Base-by-base conservation (phyloP, 2,797 vertebrate genomes). In the Rallus crepitans region DNA sequence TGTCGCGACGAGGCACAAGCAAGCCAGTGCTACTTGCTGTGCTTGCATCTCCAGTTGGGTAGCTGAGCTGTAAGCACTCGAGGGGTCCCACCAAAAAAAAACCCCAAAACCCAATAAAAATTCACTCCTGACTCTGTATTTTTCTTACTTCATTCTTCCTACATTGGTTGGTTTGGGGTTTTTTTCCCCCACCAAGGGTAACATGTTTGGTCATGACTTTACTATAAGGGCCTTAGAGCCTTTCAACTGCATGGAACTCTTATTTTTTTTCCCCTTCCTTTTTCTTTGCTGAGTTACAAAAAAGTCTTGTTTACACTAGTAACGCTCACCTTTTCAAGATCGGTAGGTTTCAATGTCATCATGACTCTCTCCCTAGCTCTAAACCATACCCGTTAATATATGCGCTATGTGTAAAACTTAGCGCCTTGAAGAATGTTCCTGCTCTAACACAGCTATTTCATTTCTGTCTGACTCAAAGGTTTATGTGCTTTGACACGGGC, bases 1-100 rank as follows among this genome's bases (percentile, higher is more conserved):
- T 98, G 97, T 98, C 87, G 93, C 68, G 94, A 86, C 78, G 84
- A 84, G 82, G 55, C 85, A 80, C 75, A 92, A 48, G 45, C n/a
- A 77, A 87, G 61, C 61, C 86, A 88, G 64, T 68, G 66, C 86
- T 77, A 15, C 42, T 73, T 76, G 83, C 90, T 90, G 87, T 23
- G 61, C 85, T 71, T 64, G 25, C 78, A 68, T 95, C 86, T 89
- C 88, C 77, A 61, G 57, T 6, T 39, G 69, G 23, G 61, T 45
- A 71, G 85, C n/a, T 71, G 82, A 87, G 61, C 59, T 72, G 64
- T n/a, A 70, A 12, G 30, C 35, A 21, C 39, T 69, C 7, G 2
- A 61, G 39, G 28, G 25, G 42, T 64, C n/a, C 31, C 56, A 56
- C n/a, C 76, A 56, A 40, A 50, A 50, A 50, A 23, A 25, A 50